Conservation (phyloP, 1,140 invertebrate genomes). For the Chironomus tepperi region DNA sequence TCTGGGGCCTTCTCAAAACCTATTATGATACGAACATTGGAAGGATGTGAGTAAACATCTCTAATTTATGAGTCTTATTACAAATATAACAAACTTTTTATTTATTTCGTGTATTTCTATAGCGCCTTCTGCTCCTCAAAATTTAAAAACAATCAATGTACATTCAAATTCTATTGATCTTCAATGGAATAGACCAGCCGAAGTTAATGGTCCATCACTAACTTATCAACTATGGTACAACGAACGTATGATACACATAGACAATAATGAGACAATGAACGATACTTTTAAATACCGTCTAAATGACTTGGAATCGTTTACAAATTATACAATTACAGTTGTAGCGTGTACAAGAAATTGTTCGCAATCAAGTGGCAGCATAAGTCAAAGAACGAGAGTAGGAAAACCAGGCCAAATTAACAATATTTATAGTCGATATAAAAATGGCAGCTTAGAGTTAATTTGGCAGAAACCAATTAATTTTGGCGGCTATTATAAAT, state of each 20-base stretch:
- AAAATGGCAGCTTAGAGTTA: background rate
- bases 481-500: constrained; percentile 51
- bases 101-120: constrained; percentile 47
- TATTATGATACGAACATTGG: background rate
- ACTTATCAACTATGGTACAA: constrained; percentile 56
- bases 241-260: constrained; percentile 30
- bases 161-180: constrained; percentile 57
- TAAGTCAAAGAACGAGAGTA: constrained; percentile 48
- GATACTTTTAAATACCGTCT: constrained; percentile 28
- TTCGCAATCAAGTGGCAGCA: constrained; percentile 42
- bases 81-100: background rate
- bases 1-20: background rate
- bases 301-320: constrained; percentile 42
- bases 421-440: constrained; percentile 42
- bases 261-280: constrained; percentile 30
- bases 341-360: constrained; percentile 62
- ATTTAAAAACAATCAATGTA: constrained; percentile 50
- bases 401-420: constrained; percentile 48
- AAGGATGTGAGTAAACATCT: background rate
- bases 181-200: constrained; percentile 56
- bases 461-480: constrained; percentile 48
- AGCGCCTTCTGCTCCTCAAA: constrained; percentile 47
- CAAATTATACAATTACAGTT: constrained; percentile 56
- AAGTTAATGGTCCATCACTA: constrained; percentile 63
- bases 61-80: background rate